A percentile compares a stretch with the other conserved stretches of the same genome.
Conservation (phyloP, 2,888 invertebrate genomes). For the Cordilura impudica region DNA sequence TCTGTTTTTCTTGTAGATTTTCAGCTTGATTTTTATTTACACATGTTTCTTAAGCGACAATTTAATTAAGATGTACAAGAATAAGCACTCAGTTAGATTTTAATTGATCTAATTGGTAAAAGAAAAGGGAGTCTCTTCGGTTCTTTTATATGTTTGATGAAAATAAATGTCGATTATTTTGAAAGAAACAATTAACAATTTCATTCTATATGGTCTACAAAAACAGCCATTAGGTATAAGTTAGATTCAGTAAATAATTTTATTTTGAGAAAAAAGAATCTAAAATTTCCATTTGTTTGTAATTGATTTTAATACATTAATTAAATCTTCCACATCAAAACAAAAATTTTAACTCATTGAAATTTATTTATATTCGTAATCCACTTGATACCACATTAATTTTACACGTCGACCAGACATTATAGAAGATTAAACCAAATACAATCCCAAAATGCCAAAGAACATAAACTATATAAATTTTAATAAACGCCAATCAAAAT, state of each 20-base stretch:
- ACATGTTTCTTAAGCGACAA: constrained; percentile 53
- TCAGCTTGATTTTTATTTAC: constrained; percentile 42
- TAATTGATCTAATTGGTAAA: background rate
- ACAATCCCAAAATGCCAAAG: background rate
- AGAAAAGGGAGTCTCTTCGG: too few species aligned
- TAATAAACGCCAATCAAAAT: constrained; percentile 59
- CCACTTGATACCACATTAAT: constrained; percentile 57
- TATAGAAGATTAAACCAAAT: constrained; percentile 22
- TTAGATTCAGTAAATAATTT: too few species aligned
- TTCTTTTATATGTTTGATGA: too few species aligned
- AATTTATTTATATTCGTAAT: constrained; percentile 41
- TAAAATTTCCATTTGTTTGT: too few species aligned
- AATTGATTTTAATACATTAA: background rate
- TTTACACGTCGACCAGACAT: constrained; percentile 50
- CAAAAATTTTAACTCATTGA: constrained; percentile 37
- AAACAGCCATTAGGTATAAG: too few species aligned
- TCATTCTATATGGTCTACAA: too few species aligned
- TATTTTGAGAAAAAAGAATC: too few species aligned
- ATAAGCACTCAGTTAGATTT: background rate
- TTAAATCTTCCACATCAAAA: background rate
- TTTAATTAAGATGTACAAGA: constrained; percentile 50
- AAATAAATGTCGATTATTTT: too few species aligned
- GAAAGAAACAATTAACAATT: too few species aligned
- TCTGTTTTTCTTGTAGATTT: background rate
- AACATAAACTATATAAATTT: constrained; percentile 23